phyloP scores from a whole-genome alignment of 2,888 invertebrate species.

The Taphrorychus bicolor region DNA sequence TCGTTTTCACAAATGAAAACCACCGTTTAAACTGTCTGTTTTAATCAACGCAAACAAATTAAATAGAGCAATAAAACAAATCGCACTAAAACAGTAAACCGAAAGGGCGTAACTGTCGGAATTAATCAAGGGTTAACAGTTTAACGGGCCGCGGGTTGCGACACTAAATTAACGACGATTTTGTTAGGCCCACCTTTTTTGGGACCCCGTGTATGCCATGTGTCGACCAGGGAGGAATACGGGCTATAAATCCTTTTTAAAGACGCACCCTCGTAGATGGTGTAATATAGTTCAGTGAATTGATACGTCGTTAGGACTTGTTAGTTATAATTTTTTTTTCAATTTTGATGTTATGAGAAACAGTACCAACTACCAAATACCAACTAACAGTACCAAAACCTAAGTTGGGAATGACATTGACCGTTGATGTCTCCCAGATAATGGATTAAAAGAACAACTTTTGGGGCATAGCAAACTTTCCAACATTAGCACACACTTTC shows the following conservation, averaged over 20 bases:
- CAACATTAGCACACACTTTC: too few relatives aligned
- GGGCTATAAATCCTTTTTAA: background rate
- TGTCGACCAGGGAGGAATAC: conserved; percentile 14
- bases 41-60: conserved; percentile 29
- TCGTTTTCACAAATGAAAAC: background rate
- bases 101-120: conserved; percentile 27
- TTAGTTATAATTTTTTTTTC: too few relatives aligned
- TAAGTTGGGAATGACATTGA: too few relatives aligned
- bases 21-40: conserved; percentile 18
- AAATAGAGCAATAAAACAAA: conserved; percentile 32
- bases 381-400: too few relatives aligned
- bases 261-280: background rate
- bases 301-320: too few relatives aligned
- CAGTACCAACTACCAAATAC: too few relatives aligned
- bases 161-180: conserved; percentile 37
- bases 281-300: too few relatives aligned
- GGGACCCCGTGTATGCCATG: conserved; percentile 29
- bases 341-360: too few relatives aligned
- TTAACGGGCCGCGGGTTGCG: conserved; percentile 33
- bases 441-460: too few relatives aligned
- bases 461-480: too few relatives aligned
- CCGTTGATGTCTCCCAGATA: too few relatives aligned
- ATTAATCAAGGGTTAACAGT: conserved; percentile 36
- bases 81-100: conserved; percentile 27
- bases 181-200: conserved; percentile 27